Base-by-base conservation (phyloP, 2,113 vertebrate genomes). In the Hippocampus comes region DNA sequence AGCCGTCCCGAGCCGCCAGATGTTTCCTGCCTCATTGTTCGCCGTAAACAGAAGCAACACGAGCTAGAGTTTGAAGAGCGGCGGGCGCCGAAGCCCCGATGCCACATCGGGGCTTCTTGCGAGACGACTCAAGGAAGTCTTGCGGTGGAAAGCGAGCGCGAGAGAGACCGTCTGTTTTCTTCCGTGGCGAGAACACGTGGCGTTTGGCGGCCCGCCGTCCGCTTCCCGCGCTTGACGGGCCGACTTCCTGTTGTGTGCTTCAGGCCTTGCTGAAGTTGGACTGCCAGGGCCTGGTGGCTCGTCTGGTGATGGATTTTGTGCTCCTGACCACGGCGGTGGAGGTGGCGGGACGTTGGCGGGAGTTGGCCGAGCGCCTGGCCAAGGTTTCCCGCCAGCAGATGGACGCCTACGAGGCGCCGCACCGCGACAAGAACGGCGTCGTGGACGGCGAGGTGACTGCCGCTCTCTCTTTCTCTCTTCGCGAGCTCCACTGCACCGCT, bases 251-350 rank as follows among this genome's bases (percentile, higher is more conserved):
- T 10, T 2, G 9, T 49, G 12, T 49, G 43, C 66, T 7, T 6
- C 86, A 99, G 97, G 97, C 97, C 27, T 88, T 99, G 66, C 85
- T 99, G 85, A 98, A 95, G 86, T 93, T 99, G 94, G 97, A 99
- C 86, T 98, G 96, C 87, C 97, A 99, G 87, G 97, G 97, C 15
- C 91, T 99, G 9, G 97, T 99, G 3, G 95, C 95, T 42, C 82
- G 95, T 1, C 94, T 99, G 42, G 88, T 98, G 76, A 95, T 98
- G 92, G 97, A 99, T 90, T 99, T 99, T 0, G 97, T 97, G 49
- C 93, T 99, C 53, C 92, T 99, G 77, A 99, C 97, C 81, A 98
- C 96, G 0, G 97, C 97, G 0, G 97, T 99, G 53, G 97, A 99
- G 87, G 93, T 98, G 78, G 94, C 96, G 0, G 94, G 94, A 15